Conservation (phyloP, 2,797 vertebrate species). For the Phaenicophaeus curvirostris region DNA sequence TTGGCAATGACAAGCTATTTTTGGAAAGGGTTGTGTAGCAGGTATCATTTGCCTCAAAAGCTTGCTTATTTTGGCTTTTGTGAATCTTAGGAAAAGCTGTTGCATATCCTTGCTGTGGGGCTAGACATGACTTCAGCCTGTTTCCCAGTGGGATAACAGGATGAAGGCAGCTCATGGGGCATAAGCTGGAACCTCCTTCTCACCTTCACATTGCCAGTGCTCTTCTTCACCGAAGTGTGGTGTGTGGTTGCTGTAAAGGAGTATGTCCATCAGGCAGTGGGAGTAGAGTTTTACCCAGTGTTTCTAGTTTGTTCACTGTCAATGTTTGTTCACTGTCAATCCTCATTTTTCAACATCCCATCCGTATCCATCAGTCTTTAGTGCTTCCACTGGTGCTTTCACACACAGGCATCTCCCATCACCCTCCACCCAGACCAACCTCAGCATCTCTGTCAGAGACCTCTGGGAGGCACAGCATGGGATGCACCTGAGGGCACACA, state of each 20-base stretch:
- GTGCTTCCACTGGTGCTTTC: neutral
- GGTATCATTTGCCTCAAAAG: neutral
- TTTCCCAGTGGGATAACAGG: neutral
- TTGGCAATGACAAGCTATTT: neutral
- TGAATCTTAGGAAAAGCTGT: neutral
- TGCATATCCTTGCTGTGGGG: neutral
- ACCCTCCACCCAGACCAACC: neutral
- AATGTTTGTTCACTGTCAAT: too few relatives aligned
- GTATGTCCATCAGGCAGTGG: fast-evolving
- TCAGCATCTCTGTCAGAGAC: neutral
- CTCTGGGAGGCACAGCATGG: neutral
- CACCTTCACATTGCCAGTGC: neutral
- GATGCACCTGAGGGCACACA: neutral
- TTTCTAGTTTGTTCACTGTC: neutral
- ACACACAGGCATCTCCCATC: neutral
- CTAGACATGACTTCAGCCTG: fast-evolving
- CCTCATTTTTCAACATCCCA: too few relatives aligned
- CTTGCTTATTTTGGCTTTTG: neutral
- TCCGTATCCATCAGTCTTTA: neutral
- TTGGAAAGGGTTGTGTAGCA: neutral
- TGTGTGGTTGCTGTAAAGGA: neutral
- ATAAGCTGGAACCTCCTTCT: neutral
- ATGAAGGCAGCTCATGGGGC: neutral
- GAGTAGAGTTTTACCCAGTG: neutral
- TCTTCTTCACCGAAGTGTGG: neutral